Percentiles rank a stretch among this genome's conserved stretches.
Evolutionary conservation across 2,888 invertebrate genomes (phyloP).

Genomic region (Pyrrhia umbra): DNA sequence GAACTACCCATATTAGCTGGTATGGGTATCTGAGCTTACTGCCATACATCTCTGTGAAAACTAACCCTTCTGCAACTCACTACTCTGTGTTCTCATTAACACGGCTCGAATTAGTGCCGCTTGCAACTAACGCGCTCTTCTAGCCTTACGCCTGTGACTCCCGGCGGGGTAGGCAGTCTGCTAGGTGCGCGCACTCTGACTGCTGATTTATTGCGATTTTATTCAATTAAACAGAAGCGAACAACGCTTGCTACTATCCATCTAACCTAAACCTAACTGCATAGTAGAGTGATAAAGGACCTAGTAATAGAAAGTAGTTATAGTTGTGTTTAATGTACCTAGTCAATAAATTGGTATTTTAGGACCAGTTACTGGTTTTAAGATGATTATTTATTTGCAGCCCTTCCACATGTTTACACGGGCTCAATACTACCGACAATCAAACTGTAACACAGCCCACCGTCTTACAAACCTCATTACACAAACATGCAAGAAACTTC

Average conservation of each 20-base stretch:
- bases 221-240: neutral
- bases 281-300: too few relatives aligned
- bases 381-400: too few relatives aligned
- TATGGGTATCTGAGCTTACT: too few relatives aligned
- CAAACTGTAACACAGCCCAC: neutral
- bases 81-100: conserved; percentile 40
- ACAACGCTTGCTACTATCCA: too few relatives aligned
- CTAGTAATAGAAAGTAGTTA: too few relatives aligned
- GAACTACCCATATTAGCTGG: too few relatives aligned
- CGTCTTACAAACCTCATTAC: conserved; percentile 18
- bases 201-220: neutral
- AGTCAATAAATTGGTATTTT: too few relatives aligned
- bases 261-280: too few relatives aligned
- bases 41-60: neutral
- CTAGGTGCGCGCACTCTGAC: neutral
- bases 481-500: conserved; percentile 45
- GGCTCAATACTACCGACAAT: neutral
- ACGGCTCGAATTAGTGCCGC: conserved; percentile 44
- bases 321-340: too few relatives aligned
- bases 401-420: too few relatives aligned
- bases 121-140: conserved; percentile 36
- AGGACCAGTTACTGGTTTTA: too few relatives aligned
- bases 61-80: conserved; percentile 3
- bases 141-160: conserved; percentile 13
- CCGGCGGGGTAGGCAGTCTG: conserved; percentile 1